Percentiles rank a stretch among this genome's conserved stretches.
These are phyloP conservation scores for Mormyrops boulengeri DNA, from an alignment of 2,797 vertebrate species.

Conservation along the genomic window DNA sequence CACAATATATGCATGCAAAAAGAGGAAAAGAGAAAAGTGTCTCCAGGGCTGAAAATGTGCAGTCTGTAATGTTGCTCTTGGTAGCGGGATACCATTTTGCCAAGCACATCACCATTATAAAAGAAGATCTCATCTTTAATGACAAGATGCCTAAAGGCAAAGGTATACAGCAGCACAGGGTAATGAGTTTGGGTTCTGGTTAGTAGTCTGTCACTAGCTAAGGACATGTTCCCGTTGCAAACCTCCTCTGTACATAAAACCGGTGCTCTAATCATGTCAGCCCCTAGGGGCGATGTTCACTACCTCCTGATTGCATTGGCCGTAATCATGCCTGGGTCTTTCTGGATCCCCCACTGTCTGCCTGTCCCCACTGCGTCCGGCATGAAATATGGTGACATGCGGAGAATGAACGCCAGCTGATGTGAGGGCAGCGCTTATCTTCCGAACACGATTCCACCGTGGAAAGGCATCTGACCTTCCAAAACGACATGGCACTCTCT, in stretches of 20 bases:
- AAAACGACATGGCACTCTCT: background rate
- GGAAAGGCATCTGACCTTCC: background rate
- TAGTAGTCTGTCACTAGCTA: background rate
- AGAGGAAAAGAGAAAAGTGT: background rate
- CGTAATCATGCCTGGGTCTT: background rate
- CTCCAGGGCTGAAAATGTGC: background rate
- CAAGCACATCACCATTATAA: background rate
- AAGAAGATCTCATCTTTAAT: background rate
- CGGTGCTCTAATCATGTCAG: background rate
- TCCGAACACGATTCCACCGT: background rate
- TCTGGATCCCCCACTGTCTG: background rate
- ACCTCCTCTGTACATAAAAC: background rate
- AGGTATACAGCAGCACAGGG: background rate
- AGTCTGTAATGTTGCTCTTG: background rate
- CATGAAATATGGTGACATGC: background rate
- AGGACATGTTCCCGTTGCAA: background rate
- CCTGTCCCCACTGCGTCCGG: background rate
- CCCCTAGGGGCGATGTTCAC: background rate
- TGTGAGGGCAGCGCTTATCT: background rate
- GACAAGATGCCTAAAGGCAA: background rate
- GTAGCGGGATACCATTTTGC: background rate
- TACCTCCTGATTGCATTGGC: background rate
- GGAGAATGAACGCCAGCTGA: background rate
- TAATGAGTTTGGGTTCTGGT: background rate
- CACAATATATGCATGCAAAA: background rate